Conservation (phyloP, 2,797 vertebrate genomes). For the Poeciliopsis gracilis region DNA sequence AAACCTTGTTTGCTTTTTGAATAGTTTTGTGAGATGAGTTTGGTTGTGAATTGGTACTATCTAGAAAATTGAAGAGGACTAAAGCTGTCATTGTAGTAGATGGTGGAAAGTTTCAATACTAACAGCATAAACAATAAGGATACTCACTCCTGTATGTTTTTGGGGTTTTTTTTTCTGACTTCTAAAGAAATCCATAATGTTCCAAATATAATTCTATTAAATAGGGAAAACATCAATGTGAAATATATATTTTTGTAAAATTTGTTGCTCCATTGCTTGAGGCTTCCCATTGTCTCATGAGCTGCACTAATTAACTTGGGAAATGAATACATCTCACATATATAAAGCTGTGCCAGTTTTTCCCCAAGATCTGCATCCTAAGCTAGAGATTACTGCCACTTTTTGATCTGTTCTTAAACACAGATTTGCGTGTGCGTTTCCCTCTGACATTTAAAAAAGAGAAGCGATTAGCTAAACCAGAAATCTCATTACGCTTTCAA, state of each 20-base stretch:
- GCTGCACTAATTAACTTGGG: conserved; percentile 66
- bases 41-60: not conserved
- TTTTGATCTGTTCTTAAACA: conserved; percentile 69
- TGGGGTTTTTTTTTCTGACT: conserved; percentile 2
- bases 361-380: conserved; percentile 52
- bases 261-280: conserved; percentile 35
- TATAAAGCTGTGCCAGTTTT: conserved; percentile 37
- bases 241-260: conserved; percentile 8
- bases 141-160: not conserved
- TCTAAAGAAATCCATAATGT: not conserved
- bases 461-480: conserved; percentile 60
- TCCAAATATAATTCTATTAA: not conserved
- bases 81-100: not conserved
- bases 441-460: conserved; percentile 46
- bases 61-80: not conserved
- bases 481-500: conserved; percentile 66
- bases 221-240: not conserved
- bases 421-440: conserved; percentile 62
- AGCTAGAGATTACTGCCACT: conserved; percentile 65
- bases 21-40: not conserved
- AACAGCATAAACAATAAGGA: not conserved
- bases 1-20: not conserved
- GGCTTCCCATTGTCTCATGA: conserved; percentile 48
- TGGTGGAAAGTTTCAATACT: not conserved
- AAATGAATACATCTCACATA: conserved; percentile 43